Evolutionary conservation across 2,797 vertebrate species (phyloP), one percentile per base, ranked within the genome.

Genomic region (Peromyscus aztecus): DNA sequence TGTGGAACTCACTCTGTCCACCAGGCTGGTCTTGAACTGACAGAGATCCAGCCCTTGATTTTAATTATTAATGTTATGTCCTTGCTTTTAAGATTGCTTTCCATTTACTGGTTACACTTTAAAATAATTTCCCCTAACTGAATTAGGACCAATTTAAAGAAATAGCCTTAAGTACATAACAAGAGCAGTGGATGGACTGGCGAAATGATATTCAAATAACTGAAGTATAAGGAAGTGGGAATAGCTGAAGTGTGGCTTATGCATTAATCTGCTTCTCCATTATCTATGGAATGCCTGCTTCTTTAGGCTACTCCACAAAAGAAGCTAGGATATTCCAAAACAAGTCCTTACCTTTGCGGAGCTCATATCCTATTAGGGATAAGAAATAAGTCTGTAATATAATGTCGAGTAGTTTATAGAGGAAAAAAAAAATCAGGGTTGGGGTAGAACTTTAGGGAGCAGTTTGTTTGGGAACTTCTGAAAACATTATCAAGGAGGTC

Each of bases 101-200:
- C 31, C 82, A 12, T 59, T 73, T 69, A 46, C 21, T 94, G 52
- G 29, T 89, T 93, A 93, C 31, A 23, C 91, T 88, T 91, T 46
- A 78, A 94, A 97, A 92, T 89, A 88, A 59, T 82, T 91, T 93
- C 67, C 67, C 63, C 89, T 88, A 59, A 91, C 75, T 77, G 69
- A 90, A 94, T 83, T 63, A 31, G 89, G 77, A 43, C 63, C n/a
- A 43, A 52, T 75, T 82, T 88, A 86, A 97, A 92, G 65, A 93
- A 65, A 86, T 83, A 88, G 49, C 89, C 69, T 82, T 34, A 93
- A 91, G 63, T 92, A 89, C 94, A 75, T 57, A 91, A 37, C 49
- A 84, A 91, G 2, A 24, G 46, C 1, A 31, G 40, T 65, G 57
- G n/a, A 55, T 82, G 0, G 43, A 31, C 73, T 97, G 88, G 63